These are phyloP conservation scores for Mycogona germanica DNA, from an alignment of 2,888 invertebrate species.

Conservation along the genomic window DNA sequence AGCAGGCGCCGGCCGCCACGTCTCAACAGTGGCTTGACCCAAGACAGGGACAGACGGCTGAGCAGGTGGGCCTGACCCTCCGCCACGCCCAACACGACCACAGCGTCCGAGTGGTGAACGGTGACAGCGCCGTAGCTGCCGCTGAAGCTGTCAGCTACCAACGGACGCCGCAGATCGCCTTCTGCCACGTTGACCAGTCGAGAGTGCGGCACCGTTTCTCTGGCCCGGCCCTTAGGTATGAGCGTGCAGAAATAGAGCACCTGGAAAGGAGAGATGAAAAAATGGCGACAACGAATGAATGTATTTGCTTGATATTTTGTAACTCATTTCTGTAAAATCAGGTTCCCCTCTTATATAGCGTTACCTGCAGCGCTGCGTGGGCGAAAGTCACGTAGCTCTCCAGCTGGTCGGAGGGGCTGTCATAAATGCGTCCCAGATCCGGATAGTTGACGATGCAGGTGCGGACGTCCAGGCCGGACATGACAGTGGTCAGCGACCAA, in stretches of 20 bases:
- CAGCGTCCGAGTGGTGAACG: constrained; percentile 22
- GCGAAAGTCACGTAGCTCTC: constrained; percentile 22
- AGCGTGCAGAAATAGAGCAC: constrained; percentile 55
- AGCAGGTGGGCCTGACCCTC: constrained; percentile 58
- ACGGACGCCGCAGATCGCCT: constrained; percentile 20
- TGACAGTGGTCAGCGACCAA: constrained; percentile 53
- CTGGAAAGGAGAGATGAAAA: too few relatives aligned
- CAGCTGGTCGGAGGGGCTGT: neutral
- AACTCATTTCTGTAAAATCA: too few relatives aligned
- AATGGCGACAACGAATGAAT: too few relatives aligned
- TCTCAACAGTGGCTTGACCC: constrained; percentile 73
- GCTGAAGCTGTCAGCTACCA: constrained; percentile 11
- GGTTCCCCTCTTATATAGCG: too few relatives aligned
- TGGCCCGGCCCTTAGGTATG: constrained; percentile 47
- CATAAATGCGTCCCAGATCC: neutral
- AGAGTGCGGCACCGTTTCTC: constrained; percentile 40
- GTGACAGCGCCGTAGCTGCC: constrained; percentile 1
- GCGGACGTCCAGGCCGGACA: constrained; percentile 54
- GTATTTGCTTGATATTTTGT: too few relatives aligned
- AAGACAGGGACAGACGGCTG: constrained; percentile 67
- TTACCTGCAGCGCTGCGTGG: constrained; percentile 39
- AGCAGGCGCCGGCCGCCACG: constrained; percentile 61
- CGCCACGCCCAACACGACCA: constrained; percentile 58
- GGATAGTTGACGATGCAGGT: constrained; percentile 41
- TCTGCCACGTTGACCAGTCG: constrained; percentile 41